phyloP scores from a whole-genome alignment of 2,113 vertebrate genomes.

The Ascaphus truei region DNA sequence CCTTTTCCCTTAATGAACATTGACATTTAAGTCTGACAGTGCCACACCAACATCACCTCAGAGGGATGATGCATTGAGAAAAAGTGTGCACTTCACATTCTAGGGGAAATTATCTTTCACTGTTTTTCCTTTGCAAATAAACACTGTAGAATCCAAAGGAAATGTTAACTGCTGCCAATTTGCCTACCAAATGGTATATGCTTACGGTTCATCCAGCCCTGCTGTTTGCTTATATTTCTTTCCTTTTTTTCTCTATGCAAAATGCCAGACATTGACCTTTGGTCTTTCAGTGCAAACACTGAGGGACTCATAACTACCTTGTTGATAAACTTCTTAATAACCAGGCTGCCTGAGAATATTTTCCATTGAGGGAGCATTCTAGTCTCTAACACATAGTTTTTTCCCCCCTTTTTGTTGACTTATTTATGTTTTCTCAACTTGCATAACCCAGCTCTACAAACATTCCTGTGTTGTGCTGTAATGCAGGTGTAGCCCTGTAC shows the following conservation, averaged over 20 bases:
- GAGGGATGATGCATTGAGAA: constrained; percentile 35
- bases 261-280: constrained; percentile 36
- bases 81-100: constrained; percentile 35
- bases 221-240: constrained; percentile 43
- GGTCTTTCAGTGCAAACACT: constrained; percentile 31
- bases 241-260: constrained; percentile 31
- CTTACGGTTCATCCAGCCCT: constrained; percentile 38
- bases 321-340: constrained; percentile 43
- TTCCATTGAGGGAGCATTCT: constrained; percentile 1
- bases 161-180: constrained; percentile 49
- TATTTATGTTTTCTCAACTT: constrained; percentile 14
- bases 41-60: constrained; percentile 3
- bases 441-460: constrained; percentile 16
- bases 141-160: constrained; percentile 49
- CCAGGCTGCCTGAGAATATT: constrained; percentile 3
- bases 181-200: constrained; percentile 34
- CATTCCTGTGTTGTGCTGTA: constrained; percentile 18
- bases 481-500: neutral
- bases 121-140: constrained; percentile 43
- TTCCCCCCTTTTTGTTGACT: constrained; percentile 36
- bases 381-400: constrained; percentile 1
- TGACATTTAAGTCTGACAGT: neutral
- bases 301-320: constrained; percentile 41
- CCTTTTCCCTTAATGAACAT: no score
- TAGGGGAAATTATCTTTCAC: constrained; percentile 47